Evolutionary conservation across 2,888 invertebrate species (phyloP), one percentile per base, ranked within the genome.

Genomic region (Ceramica pisi): DNA sequence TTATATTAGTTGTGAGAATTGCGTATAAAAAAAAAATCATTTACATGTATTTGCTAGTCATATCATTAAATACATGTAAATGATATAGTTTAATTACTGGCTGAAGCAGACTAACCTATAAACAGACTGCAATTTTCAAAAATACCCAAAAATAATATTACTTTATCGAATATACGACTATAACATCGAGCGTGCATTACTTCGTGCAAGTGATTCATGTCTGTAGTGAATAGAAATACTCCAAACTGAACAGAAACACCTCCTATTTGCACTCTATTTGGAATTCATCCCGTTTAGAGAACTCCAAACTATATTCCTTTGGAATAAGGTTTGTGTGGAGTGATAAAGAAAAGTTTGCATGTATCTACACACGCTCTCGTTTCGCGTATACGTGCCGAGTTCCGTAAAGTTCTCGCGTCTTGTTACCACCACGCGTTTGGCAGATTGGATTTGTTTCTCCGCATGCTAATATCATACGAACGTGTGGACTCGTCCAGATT

Each of bases 391-490:
- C 93, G 92, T 94, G 92, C 91, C 89, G 90, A 84, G 90, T 91
- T 88, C 88, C 80, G 90, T 88, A 91, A 93, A 94, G 92, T 93
- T 94, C 88, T 85, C 88, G 87, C 87, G 92, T 94, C 93, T 93
- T 94, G 93, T 93, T 93, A 88, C 88, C 87, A 88, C 90, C 86
- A 88, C 91, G 89, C 90, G 91, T 94, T 94, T 92, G 92, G 91
- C 92, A 93, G 92, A 95, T 95, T 94, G 93, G 92, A 93, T 94
- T 94, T 94, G 93, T 94, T 94, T 91, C 89, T 88, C 90, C 90
- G 92, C 92, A 94, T 93, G 94, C 92, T 93, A 94, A 94, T 94
- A 93, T 88, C 80, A 82, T 86, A 84, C 83, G 84, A 89, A 91
- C 91, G 91, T 91, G 92, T 84, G 86, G 89, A 90, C 90, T 90